Base-by-base conservation (phyloP, 1,140 invertebrate species). In the Drosophila miranda region DNA sequence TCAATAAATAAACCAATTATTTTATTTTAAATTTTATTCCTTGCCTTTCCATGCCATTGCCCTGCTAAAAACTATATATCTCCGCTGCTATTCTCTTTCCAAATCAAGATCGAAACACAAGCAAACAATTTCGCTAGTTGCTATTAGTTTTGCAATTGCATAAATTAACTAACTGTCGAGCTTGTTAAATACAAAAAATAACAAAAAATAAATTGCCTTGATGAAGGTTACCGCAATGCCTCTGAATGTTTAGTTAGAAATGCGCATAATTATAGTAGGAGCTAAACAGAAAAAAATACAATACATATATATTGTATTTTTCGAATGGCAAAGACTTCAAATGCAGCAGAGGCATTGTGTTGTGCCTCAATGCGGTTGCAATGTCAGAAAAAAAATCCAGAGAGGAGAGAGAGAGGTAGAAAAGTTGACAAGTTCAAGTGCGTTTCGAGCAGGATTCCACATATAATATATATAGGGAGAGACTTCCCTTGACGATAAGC, bases 351-450 rank as follows among this genome's bases (percentile, higher is more conserved):
- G 28, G 61, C 71, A 68, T 60, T 71, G 69, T 72, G 30, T 61
- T 59, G 54, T 44, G 50, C 50, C 50, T 75, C 62, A 56, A 62
- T 59, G 64, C 55, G 77, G 76, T 69, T 54, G 64, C 81, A 86
- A 81, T 86, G 81, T 64, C 77, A 81, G 64, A 64, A 23, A 6
- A 30, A 41, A 38, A 11, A 38, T 11, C 8, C 2, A 34, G 8
- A 34, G 30, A 11, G 26, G 0, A 28, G 26, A 30, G 30, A 11
- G 30, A 9, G 30, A 34, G 9, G 9, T 3, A 4, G 30, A 38
- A 75, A 63, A 87, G 77, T 84, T 86, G 82, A 87, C 81, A 86
- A 86, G 81, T 86, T 86, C 81, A 86, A 81, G 81, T 66, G 78
- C 77, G 58, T 55, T 56, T 38, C 4, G 3, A 38, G 57, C 16